These are phyloP conservation scores for Falco novaeseelandiae DNA, from an alignment of 2,797 vertebrate genomes.

Conservation along the genomic window DNA sequence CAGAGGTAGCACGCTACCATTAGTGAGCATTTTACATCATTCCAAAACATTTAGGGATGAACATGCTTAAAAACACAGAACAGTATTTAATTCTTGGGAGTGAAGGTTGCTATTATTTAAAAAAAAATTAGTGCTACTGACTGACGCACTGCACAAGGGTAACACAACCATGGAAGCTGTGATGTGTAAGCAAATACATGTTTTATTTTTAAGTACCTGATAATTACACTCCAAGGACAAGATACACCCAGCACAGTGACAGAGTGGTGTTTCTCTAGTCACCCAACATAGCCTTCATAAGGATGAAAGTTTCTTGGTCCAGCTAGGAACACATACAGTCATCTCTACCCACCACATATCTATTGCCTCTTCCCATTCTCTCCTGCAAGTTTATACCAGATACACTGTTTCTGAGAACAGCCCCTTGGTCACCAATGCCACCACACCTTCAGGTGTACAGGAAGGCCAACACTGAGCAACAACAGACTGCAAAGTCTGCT, in stretches of 20 bases:
- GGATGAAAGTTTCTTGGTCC: background rate
- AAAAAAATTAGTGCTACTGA: background rate
- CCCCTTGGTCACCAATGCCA: background rate
- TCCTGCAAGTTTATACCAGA: background rate
- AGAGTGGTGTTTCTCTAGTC: background rate
- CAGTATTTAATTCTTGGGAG: background rate
- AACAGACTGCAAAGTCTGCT: background rate
- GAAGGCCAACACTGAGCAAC: background rate
- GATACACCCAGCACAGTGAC: background rate
- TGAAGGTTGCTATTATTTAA: background rate
- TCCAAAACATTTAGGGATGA: background rate
- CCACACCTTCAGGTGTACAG: background rate
- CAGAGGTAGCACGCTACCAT: background rate
- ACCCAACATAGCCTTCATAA: background rate
- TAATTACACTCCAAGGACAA: background rate
- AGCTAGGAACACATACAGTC: background rate
- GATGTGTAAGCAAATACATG: fast-evolving
- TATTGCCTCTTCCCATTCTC: background rate
- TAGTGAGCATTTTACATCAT: background rate
- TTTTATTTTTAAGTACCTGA: background rate
- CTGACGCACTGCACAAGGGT: background rate
- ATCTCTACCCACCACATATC: fast-evolving
- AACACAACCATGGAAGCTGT: background rate
- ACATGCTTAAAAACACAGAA: background rate
- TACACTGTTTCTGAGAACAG: background rate